phyloP scores from a whole-genome alignment of 2,888 invertebrate genomes.

The Drosophila tanythrix region DNA sequence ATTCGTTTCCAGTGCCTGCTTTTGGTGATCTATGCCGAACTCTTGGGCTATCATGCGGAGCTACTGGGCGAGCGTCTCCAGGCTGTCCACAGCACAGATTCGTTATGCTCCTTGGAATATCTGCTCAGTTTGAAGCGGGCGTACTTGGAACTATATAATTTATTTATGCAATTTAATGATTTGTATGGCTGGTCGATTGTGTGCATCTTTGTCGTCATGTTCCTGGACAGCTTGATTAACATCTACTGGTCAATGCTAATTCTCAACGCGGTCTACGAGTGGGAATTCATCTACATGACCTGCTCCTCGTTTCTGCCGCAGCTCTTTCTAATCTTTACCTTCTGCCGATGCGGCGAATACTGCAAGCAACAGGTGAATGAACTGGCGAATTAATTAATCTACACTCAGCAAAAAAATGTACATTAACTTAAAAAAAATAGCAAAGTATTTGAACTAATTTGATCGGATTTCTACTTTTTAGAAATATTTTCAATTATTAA shows the following conservation, averaged over 20 bases:
- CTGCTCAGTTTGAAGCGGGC: conserved; percentile 64
- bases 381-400: not conserved
- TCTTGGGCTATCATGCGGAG: conserved; percentile 56
- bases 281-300: conserved; percentile 51
- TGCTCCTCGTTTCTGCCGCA: conserved; percentile 47
- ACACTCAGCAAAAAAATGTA: not conserved
- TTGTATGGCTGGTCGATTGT: conserved; percentile 74
- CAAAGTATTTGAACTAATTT: no score
- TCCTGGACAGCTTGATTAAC: conserved; percentile 71
- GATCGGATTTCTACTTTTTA: not conserved
- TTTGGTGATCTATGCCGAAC: conserved; percentile 52
- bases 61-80: conserved; percentile 56
- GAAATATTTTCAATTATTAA: not conserved
- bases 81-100: conserved; percentile 45
- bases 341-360: conserved; percentile 72
- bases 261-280: conserved; percentile 50
- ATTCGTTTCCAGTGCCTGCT: conserved; percentile 56
- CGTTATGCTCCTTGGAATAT: conserved; percentile 69
- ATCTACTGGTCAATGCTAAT: conserved; percentile 70
- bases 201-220: conserved; percentile 61
- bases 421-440: not conserved
- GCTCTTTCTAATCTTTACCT: conserved; percentile 38
- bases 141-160: conserved; percentile 66
- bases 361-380: conserved; percentile 69
- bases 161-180: conserved; percentile 59